phyloP scores from a whole-genome alignment of 2,888 invertebrate species.

The Plebejus anna region DNA sequence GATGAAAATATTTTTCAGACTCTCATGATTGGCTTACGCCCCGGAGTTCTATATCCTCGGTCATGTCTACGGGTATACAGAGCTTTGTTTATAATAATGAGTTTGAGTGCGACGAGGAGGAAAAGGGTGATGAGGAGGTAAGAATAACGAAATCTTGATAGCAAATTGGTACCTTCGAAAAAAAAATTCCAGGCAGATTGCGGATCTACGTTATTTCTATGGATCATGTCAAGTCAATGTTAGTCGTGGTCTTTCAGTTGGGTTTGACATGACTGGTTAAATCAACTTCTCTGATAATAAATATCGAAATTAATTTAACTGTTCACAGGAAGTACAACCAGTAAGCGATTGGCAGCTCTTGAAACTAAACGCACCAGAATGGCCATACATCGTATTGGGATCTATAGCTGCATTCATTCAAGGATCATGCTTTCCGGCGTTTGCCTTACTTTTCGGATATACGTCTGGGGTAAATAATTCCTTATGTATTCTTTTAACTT shows the following conservation, averaged over 20 bases:
- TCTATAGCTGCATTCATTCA: constrained; percentile 82
- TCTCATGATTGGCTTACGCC: constrained; percentile 73
- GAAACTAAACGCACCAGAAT: constrained; percentile 82
- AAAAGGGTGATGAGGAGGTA: constrained; percentile 62
- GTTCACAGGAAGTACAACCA: constrained; percentile 52
- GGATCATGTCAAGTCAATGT: too few relatives aligned
- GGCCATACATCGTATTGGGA: constrained; percentile 80
- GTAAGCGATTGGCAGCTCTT: constrained; percentile 76
- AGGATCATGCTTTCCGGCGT: constrained; percentile 83
- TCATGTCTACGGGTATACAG: constrained; percentile 63
- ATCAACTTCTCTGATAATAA: background rate
- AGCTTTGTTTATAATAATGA: constrained; percentile 64
- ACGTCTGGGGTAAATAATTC: constrained; percentile 75
- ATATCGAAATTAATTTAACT: background rate
- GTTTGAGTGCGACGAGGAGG: constrained; percentile 54
- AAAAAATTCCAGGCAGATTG: background rate
- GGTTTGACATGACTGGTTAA: too few relatives aligned
- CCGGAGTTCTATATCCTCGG: constrained; percentile 66
- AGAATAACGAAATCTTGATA: constrained; percentile 28
- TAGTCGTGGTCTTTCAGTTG: too few relatives aligned
- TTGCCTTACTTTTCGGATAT: constrained; percentile 85
- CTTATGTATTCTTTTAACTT: background rate
- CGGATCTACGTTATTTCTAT: too few relatives aligned
- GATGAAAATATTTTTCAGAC: constrained; percentile 45
- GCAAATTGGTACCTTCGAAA: too few relatives aligned